Evolutionary conservation across 2,888 invertebrate genomes (phyloP), one percentile per base, ranked within the genome.

Genomic region (Branchipolynoe longqiensis): DNA sequence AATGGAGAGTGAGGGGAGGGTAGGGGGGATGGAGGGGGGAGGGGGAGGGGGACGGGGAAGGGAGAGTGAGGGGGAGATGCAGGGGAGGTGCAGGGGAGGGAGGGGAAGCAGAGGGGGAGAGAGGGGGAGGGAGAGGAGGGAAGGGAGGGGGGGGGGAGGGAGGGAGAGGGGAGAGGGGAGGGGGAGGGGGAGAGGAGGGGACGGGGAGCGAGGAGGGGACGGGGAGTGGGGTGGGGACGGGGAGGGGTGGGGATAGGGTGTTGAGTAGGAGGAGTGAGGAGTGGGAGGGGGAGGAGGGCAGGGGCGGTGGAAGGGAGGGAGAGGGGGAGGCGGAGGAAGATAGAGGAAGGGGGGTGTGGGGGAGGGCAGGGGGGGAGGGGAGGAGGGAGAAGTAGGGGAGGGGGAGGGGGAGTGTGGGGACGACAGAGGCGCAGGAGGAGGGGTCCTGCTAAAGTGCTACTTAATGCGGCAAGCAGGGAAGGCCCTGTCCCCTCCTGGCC

Each of bases 361-460:
- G 62, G 31, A 4, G 62, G 62, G 62, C n/a, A n/a, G n/a, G n/a
- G 48, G 28, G 6, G 33, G 31, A 28, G 33, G 14, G 62, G 28
- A 33, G 33, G 12, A 31, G 62, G 28, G 28, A n/a, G 48, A 48
- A 48, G 48, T 48, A 48, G 48, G 48, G 48, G 48, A 18, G 48
- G 8, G 48, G 48, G 48, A 18, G 18, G 48, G 18, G 18, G 48
- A 48, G 48, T 8, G 48, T 8, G 18, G 48, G 48, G 48, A 48
- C 8, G 48, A 48, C 8, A 48, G 8, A 18, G 18, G 8, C 48
- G 8, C 18, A 18, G 48, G 48, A 48, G 18, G 48, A 48, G 48
- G 48, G 48, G 48, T 48, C 48, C 48, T 48, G 48, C 48, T 48
- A 12, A 69, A 69, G 69, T 69, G 69, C 38, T 38, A 69, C 69